Evolutionary conservation across 2,888 invertebrate genomes (phyloP).

Genomic region (Sympetrum striolatum): DNA sequence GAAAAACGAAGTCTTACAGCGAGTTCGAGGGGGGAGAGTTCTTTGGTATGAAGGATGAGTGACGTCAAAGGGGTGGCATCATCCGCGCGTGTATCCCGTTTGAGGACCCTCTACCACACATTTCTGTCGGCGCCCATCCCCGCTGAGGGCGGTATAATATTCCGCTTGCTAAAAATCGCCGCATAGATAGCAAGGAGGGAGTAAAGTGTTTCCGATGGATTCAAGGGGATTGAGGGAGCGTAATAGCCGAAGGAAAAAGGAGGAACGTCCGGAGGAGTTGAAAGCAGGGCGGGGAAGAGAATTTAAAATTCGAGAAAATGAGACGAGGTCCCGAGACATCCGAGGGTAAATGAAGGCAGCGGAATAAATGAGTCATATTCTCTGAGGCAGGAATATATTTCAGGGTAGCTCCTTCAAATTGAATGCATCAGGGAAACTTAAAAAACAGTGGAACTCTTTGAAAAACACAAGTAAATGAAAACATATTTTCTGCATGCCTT

Average conservation of each 20-base stretch:
- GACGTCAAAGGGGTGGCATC: background rate
- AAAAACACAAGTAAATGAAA: too few species aligned
- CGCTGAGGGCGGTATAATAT: background rate
- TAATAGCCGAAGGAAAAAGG: background rate
- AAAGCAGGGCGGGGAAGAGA: background rate
- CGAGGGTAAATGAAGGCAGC: too few species aligned
- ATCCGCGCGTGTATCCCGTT: background rate
- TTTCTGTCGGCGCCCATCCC: background rate
- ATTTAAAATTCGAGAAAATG: background rate
- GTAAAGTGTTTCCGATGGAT: background rate
- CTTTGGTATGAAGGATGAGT: background rate
- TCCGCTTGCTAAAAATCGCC: background rate
- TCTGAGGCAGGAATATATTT: too few species aligned
- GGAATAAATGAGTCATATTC: too few species aligned
- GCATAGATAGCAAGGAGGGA: background rate
- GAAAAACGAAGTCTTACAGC: background rate
- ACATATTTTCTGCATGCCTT: too few species aligned
- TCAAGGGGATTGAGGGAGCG: background rate
- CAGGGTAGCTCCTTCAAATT: too few species aligned
- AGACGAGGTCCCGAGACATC: background rate
- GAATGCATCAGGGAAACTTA: too few species aligned
- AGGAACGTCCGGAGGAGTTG: background rate
- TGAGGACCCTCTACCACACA: background rate
- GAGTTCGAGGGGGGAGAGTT: background rate
- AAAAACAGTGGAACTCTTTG: too few species aligned